Percentiles rank a stretch among this genome's conserved stretches.
phyloP scores from a whole-genome alignment of 1,140 invertebrate species.

The Drosophila takahashii region DNA sequence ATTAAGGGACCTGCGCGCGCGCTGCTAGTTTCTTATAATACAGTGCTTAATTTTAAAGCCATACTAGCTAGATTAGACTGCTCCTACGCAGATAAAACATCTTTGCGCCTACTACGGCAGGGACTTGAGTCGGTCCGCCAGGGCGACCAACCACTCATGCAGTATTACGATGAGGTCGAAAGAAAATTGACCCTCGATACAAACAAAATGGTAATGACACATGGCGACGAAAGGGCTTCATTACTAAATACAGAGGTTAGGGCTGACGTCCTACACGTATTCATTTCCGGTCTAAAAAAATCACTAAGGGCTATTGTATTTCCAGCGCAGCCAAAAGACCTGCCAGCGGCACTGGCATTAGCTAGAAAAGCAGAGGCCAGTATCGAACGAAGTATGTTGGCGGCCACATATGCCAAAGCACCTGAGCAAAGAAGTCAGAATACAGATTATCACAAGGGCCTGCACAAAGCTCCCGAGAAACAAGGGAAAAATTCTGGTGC shows the following conservation, averaged over 20 bases:
- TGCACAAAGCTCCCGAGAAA: neutral
- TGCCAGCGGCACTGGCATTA: slow-evolving; percentile 6
- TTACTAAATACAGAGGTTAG: neutral
- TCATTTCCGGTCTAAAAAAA: neutral
- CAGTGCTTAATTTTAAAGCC: neutral
- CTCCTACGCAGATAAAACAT: neutral
- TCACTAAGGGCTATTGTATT: neutral
- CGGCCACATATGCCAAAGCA: neutral
- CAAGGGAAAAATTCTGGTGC: neutral
- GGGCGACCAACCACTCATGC: too few species aligned
- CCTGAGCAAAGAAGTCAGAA: neutral
- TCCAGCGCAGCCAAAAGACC: slow-evolving; percentile 1
- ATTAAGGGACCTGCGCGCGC: too few species aligned
- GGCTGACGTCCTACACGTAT: neutral
- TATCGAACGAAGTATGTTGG: slow-evolving; percentile 4
- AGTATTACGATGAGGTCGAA: too few species aligned
- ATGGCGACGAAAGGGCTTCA: neutral
- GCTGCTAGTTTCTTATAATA: neutral
- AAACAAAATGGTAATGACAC: neutral
- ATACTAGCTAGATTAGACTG: neutral
- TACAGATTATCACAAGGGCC: slow-evolving; percentile 4
- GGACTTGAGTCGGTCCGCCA: neutral
- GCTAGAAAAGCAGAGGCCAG: slow-evolving; percentile 6
- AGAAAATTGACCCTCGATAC: slow-evolving; percentile 19
- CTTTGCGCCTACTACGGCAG: neutral